Evolutionary conservation across 2,113 vertebrate genomes (phyloP).

Genomic region (Apaloderma vittatum): DNA sequence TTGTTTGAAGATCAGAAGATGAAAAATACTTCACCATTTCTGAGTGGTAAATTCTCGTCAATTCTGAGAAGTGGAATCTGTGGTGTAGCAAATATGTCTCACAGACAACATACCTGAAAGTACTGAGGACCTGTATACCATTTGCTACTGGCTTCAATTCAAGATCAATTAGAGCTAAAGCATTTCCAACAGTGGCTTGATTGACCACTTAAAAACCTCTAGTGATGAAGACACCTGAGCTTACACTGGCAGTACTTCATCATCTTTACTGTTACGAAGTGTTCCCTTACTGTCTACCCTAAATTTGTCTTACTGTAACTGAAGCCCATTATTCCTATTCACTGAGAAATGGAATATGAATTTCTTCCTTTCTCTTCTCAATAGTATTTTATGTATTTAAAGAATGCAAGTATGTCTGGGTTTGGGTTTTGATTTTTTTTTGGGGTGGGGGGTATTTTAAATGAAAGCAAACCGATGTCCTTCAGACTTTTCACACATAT

Average conservation of each 20-base stretch:
- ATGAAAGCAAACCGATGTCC: background rate
- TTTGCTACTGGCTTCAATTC: background rate
- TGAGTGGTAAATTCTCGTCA: background rate
- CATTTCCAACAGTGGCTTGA: background rate
- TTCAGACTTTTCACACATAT: background rate
- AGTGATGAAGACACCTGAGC: background rate
- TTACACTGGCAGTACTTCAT: background rate
- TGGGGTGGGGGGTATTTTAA: background rate
- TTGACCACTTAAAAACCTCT: background rate
- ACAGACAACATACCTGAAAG: background rate
- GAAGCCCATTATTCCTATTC: background rate
- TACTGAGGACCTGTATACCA: background rate
- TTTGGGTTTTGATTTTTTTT: background rate
- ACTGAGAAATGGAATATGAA: background rate
- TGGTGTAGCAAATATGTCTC: background rate
- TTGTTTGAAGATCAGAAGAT: background rate
- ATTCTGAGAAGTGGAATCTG: background rate
- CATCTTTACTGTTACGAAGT: background rate
- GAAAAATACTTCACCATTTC: background rate
- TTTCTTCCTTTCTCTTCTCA: background rate
- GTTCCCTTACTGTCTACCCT: background rate
- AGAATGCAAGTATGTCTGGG: background rate
- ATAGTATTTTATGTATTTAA: background rate
- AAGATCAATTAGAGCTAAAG: background rate
- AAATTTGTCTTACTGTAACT: background rate